Conservation (phyloP, 2,797 vertebrate species). For the Acomys russatus region DNA sequence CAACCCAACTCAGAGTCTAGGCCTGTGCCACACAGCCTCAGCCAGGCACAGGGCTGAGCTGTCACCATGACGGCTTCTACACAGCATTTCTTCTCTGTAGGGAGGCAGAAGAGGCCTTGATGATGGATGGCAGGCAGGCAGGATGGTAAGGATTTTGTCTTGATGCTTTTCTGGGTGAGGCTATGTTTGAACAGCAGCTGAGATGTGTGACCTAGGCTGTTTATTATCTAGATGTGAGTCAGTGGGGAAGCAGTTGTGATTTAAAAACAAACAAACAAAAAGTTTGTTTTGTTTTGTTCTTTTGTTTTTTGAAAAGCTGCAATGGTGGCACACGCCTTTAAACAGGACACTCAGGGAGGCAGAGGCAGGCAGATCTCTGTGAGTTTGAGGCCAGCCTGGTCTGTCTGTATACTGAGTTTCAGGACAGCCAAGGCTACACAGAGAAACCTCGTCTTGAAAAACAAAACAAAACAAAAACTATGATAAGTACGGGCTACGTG, state of each 20-base stretch:
- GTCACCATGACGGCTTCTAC: background rate
- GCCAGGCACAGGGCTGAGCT: background rate
- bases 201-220: background rate
- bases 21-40: constrained; percentile 10
- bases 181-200: background rate
- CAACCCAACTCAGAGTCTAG: background rate
- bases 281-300: too few relatives aligned
- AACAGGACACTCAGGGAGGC: too few relatives aligned
- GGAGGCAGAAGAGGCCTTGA: constrained; percentile 25
- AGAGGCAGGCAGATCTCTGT: too few relatives aligned
- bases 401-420: too few relatives aligned
- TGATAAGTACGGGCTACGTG: background rate
- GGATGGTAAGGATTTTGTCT: background rate
- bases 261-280: background rate
- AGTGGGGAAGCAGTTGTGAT: constrained; percentile 9
- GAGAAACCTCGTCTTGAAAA: background rate
- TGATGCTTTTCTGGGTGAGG: background rate
- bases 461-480: background rate
- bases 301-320: too few relatives aligned
- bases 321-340: too few relatives aligned
- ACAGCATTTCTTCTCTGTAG: background rate
- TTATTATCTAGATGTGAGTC: background rate
- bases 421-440: too few relatives aligned
- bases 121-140: background rate
- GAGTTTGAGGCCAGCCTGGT: too few relatives aligned